Base-by-base conservation (phyloP, 2,888 invertebrate genomes). In the Phorcus lineatus region DNA sequence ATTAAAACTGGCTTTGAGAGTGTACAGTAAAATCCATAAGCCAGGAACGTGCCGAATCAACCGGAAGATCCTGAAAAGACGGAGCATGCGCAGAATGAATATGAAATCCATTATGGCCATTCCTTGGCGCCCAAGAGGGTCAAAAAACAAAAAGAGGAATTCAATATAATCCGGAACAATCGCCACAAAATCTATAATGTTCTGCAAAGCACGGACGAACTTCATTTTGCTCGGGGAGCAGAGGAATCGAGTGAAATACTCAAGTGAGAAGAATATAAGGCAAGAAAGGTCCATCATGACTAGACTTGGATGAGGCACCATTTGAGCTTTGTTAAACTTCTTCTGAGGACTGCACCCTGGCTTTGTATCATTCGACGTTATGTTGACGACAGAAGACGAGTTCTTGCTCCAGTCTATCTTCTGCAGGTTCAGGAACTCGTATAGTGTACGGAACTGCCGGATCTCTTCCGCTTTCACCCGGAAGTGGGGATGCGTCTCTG, bases 1-100 rank as follows among this genome's bases (percentile, higher is more conserved):
- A 82, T 91, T 91, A 75, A 90, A 90, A 81, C 91, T 91, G 40
- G 91, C 91, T 77, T 91, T 92, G 13, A 92, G 83, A 2, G 92
- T 92, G 79, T 91, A 90, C 52, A 91, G 84, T 47, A 92, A 83
- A 80, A 92, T 91, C 89, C 91, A 91, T 74, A 92, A 80, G 1
- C 92, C 92, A 1, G 91, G 90, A 62, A 91, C 91, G 78, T 91
- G 91, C 13, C 91, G 86, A 28, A 91, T 91, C 22, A 92, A 84
- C 24, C 91, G 87, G 83, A 91, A 90, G 77, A 92, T 90, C 67
- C 92, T 86, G 84, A 90, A 91, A 19, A 92, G 85, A 36, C 92
- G 83, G 36, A 91, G 86, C 86, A 92, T 91, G 31, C 91, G 85
- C 77, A 91, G 82, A 70, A 91, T 90, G 74, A 90, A 89, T 40